These are phyloP conservation scores for Pycnonotus jocosus DNA, from an alignment of 2,113 vertebrate species.

Conservation along the genomic window DNA sequence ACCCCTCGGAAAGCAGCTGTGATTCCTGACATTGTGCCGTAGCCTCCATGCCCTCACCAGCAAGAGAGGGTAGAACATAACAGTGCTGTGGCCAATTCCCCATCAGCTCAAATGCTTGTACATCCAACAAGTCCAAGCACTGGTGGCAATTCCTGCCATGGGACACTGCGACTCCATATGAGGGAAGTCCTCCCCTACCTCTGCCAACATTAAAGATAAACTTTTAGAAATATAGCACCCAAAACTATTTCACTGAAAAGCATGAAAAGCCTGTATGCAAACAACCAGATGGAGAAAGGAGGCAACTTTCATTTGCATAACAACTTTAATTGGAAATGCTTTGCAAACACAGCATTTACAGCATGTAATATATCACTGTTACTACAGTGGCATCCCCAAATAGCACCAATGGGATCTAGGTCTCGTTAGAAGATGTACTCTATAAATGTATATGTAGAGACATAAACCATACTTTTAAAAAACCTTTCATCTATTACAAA, in stretches of 20 bases:
- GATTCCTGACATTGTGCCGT: background rate
- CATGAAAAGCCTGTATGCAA: background rate
- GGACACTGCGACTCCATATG: background rate
- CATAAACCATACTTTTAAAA: conserved; percentile 17
- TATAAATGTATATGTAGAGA: background rate
- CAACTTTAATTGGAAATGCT: background rate
- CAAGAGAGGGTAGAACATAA: background rate
- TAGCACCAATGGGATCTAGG: background rate
- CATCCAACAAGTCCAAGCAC: background rate
- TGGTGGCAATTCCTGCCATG: background rate
- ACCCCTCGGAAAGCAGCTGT: background rate
- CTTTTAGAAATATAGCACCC: background rate
- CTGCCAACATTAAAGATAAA: background rate
- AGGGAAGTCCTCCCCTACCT: background rate
- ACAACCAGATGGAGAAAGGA: conserved; percentile 6
- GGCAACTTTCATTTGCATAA: conserved; percentile 14
- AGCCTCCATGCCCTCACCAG: background rate
- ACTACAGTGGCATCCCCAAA: background rate
- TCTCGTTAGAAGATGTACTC: background rate
- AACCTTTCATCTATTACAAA: background rate
- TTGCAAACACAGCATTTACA: conserved; percentile 15
- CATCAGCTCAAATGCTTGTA: background rate
- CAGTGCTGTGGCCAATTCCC: background rate
- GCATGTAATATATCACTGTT: background rate
- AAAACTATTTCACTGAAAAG: background rate